Evolutionary conservation across 2,888 invertebrate species (phyloP).

Genomic region (Apamea anceps): DNA sequence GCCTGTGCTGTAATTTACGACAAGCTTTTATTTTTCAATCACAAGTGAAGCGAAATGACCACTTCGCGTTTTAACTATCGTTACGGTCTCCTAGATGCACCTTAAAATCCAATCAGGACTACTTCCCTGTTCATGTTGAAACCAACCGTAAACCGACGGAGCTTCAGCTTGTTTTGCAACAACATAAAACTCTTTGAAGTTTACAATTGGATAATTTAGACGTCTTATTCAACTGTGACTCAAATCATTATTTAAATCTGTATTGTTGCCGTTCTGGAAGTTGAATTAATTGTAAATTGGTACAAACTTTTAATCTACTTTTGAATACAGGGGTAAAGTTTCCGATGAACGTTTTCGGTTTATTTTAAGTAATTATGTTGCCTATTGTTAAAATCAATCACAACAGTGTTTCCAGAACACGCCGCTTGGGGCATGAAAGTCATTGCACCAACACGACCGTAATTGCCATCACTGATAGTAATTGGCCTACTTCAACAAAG

Average conservation of each 20-base stretch:
- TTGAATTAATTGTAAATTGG: slow-evolving; percentile 52
- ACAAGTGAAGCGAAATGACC: slow-evolving; percentile 56
- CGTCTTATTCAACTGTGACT: slow-evolving; percentile 62
- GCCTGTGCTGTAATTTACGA: slow-evolving; percentile 45
- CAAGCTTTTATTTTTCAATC: slow-evolving; percentile 59
- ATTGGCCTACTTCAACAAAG: slow-evolving; percentile 84
- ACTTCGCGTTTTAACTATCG: slow-evolving; percentile 66
- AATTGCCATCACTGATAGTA: slow-evolving; percentile 79
- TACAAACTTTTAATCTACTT: slow-evolving; percentile 57
- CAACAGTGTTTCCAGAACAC: slow-evolving; percentile 44
- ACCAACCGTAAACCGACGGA: slow-evolving; percentile 46
- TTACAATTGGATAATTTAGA: slow-evolving; percentile 63
- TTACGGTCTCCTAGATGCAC: slow-evolving; percentile 56
- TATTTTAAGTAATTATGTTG: slow-evolving; percentile 58
- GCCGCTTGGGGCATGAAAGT: slow-evolving; percentile 48
- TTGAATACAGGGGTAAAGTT: slow-evolving; percentile 34
- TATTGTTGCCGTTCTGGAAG: slow-evolving; percentile 63
- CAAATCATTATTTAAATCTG: slow-evolving; percentile 63
- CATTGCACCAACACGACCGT: slow-evolving; percentile 71
- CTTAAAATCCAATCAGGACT: slow-evolving; percentile 50
- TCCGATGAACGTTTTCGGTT: slow-evolving; percentile 37
- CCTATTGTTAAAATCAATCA: slow-evolving; percentile 66
- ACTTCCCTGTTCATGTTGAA: slow-evolving; percentile 27
- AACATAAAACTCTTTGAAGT: slow-evolving; percentile 44
- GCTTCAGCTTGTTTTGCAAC: slow-evolving; percentile 51